Percentiles rank a stretch among this genome's conserved stretches.
Conservation (phyloP, 35 echinoderm and acorn worm species). For the Amphiura filiformis region DNA sequence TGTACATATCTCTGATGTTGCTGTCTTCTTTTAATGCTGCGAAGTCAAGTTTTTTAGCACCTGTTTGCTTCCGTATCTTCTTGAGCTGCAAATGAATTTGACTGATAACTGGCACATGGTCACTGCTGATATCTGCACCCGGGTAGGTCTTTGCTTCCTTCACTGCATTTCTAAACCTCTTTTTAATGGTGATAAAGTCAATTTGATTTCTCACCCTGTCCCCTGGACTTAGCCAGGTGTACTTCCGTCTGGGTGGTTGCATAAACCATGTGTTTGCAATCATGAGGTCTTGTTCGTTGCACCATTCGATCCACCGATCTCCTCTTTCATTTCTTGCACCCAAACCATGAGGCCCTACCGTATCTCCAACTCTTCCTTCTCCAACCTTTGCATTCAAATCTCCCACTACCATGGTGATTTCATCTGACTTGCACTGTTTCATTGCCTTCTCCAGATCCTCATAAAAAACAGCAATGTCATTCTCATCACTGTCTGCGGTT, state of each 20-base stretch:
- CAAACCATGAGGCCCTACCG: not conserved
- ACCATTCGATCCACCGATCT: not conserved
- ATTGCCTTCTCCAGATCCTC: not conserved
- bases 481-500: not conserved
- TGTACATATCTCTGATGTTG: too few relatives aligned
- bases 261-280: not conserved
- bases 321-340: slow-evolving; percentile 30
- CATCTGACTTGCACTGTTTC: not conserved
- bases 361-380: not conserved
- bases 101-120: too few relatives aligned
- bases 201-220: slow-evolving; percentile 18
- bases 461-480: not conserved
- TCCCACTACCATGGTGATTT: slow-evolving; percentile 5
- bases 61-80: too few relatives aligned
- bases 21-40: too few relatives aligned
- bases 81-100: too few relatives aligned
- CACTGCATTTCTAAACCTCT: not conserved
- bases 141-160: not conserved
- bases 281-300: not conserved
- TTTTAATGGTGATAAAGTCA: slow-evolving; percentile 7
- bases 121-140: slow-evolving; percentile 29
- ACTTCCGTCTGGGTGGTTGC: slow-evolving; percentile 10
- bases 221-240: not conserved
- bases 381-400: slow-evolving; percentile 42
- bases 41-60: not conserved